These are phyloP conservation scores for Leptopilina myrica DNA, from an alignment of 2,888 invertebrate genomes.

Conservation along the genomic window DNA sequence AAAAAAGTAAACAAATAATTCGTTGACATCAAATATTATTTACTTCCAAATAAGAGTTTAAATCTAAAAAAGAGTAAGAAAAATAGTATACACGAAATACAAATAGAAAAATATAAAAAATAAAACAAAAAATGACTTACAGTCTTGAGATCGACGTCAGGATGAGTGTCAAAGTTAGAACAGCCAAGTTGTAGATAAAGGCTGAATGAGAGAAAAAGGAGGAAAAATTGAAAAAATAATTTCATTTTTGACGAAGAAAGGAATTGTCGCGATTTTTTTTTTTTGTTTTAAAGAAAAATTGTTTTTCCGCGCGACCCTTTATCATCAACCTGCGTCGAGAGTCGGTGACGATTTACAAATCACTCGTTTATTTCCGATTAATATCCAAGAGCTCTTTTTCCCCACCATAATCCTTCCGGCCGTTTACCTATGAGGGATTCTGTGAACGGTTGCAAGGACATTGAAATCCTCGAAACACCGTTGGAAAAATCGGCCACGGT, in stretches of 20 bases:
- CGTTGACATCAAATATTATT: too few relatives aligned
- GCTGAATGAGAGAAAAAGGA: slow-evolving; percentile 41
- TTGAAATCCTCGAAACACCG: slow-evolving; percentile 51
- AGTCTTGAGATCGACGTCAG: slow-evolving; percentile 65
- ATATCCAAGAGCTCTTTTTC: slow-evolving; percentile 52
- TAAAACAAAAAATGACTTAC: slow-evolving; percentile 58
- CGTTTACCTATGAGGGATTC: slow-evolving; percentile 56
- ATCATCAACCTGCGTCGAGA: slow-evolving; percentile 8
- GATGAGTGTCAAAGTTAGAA: slow-evolving; percentile 60
- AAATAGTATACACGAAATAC: too few relatives aligned
- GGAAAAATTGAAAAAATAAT: slow-evolving; percentile 4
- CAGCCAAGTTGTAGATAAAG: slow-evolving; percentile 38
- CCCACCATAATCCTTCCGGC: slow-evolving; percentile 55
- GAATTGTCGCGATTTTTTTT: neutral
- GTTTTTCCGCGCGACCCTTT: neutral
- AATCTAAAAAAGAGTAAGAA: too few relatives aligned
- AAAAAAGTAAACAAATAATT: too few relatives aligned
- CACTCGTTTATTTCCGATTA: slow-evolving; percentile 58
- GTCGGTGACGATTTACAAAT: slow-evolving; percentile 43
- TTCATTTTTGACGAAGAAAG: neutral
- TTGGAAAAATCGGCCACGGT: slow-evolving; percentile 39
- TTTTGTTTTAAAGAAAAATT: neutral
- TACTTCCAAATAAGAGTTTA: too few relatives aligned
- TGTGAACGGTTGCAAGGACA: slow-evolving; percentile 57
- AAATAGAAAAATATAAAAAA: too few relatives aligned